phyloP scores from a whole-genome alignment of 2,888 invertebrate genomes.

The Pseudococcus viburni region DNA sequence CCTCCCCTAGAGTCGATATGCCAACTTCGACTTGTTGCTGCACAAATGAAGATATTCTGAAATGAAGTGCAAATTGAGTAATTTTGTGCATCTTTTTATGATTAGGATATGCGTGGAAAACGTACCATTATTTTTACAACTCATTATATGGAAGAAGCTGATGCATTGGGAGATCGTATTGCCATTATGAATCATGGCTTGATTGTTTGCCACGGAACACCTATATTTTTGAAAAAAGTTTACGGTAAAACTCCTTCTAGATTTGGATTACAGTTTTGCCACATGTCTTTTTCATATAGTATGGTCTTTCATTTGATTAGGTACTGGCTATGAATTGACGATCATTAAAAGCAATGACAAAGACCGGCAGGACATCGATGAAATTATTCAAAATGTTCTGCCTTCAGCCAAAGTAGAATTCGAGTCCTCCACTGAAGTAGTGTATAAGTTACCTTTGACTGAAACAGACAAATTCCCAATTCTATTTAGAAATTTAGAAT shows the following conservation, averaged over 20 bases:
- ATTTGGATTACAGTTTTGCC: no score
- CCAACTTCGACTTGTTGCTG: no score
- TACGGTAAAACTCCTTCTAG: slow-evolving; percentile 72
- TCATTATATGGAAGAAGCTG: slow-evolving; percentile 97
- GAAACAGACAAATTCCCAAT: slow-evolving; percentile 75
- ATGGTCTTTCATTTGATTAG: slow-evolving; percentile 71
- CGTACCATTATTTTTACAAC: slow-evolving; percentile 92
- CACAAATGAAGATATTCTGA: no score
- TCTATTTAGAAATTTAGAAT: slow-evolving; percentile 79
- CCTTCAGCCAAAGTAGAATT: slow-evolving; percentile 72
- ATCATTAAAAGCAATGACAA: slow-evolving; percentile 71
- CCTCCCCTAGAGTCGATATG: no score
- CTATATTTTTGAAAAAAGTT: slow-evolving; percentile 84
- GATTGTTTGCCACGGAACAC: slow-evolving; percentile 84
- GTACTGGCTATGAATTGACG: slow-evolving; percentile 81
- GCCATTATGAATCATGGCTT: slow-evolving; percentile 85
- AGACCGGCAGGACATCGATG: neutral
- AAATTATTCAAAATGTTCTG: slow-evolving; percentile 71
- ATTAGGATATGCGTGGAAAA: slow-evolving; percentile 72
- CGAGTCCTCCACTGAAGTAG: slow-evolving; percentile 72
- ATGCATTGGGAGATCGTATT: slow-evolving; percentile 90
- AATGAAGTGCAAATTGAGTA: no score
- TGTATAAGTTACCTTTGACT: slow-evolving; percentile 75
- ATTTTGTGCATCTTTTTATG: neutral
- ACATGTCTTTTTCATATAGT: no score